These are phyloP conservation scores for Melanaphis sacchari DNA, from an alignment of 1,140 invertebrate species.

Conservation along the genomic window DNA sequence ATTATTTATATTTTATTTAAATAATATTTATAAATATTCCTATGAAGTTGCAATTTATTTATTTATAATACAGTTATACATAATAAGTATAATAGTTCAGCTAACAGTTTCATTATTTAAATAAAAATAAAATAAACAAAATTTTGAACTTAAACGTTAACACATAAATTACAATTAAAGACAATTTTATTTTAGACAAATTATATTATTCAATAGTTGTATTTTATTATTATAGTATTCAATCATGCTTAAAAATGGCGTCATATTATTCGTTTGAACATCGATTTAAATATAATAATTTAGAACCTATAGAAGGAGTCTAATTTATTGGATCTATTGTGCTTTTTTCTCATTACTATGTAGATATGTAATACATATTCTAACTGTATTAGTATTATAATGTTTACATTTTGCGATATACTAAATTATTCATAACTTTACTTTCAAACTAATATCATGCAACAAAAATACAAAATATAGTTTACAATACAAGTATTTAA, in stretches of 20 bases:
- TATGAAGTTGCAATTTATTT: not conserved
- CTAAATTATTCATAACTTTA: not conserved
- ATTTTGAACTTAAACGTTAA: not conserved
- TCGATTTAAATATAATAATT: not conserved
- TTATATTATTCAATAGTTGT: too few species aligned
- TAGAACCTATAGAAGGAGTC: not conserved
- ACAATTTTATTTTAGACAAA: not conserved
- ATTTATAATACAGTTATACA: not conserved
- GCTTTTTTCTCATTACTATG: conserved; percentile 2
- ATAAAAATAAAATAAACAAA: not conserved
- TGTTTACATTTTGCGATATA: not conserved
- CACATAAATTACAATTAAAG: not conserved
- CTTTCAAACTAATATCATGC: not conserved
- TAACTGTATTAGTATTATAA: not conserved
- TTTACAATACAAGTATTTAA: not conserved
- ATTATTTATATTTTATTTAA: not conserved
- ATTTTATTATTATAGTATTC: too few species aligned
- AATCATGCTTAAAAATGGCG: not conserved
- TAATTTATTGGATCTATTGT: conserved; percentile 14
- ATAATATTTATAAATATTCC: not conserved
- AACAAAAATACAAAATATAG: not conserved
- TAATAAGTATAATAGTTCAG: not conserved
- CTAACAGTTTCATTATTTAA: not conserved
- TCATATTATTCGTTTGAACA: not conserved
- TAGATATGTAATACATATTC: conserved; percentile 15